Base-by-base conservation (phyloP, 2,888 invertebrate genomes). In the Acanthococcus lagerstroemiae region DNA sequence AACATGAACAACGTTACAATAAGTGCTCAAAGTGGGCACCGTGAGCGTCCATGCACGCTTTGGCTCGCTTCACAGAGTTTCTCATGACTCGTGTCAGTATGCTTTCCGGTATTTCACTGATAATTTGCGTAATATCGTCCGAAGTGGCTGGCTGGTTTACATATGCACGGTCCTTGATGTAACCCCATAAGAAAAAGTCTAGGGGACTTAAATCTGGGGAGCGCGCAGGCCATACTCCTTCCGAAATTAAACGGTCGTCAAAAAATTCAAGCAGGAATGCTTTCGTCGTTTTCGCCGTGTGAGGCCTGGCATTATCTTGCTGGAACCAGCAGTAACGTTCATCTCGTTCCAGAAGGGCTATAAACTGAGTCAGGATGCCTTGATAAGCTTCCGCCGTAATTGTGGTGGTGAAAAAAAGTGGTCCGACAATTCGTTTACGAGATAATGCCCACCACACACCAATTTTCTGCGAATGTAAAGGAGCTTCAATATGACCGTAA, bases 221-320 rank as follows among this genome's bases (percentile, higher is more conserved):
- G 19, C 55, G 44, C 12, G 50, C 27, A 25, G 66, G 37, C 56
- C 61, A 68, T 26, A 45, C 9, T 24, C 48, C 30, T 50, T 50
- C 44, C 15, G 65, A 67, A 48, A 65, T 65, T 19, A 67, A 4
- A 27, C 52, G 54, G 19, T 50, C 46, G 25, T 22, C 46, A 55
- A 67, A 67, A 56, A 57, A 57, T 7, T 48, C n/a, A 21, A 4
- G 17, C 4, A 65, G 46, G 17, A 65, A 65, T 50, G 19, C 19
- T 17, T 58, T 65, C 30, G 66, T 57, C 26, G 52, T 58, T 21
- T 25, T 50, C 21, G 65, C 55, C 37, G 52, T 63, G 44, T 67
- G 65, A 30, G 48, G 17, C 55, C 55, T 58, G 37, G 65, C 54
- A 22, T 60, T 27, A 52, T 67, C 65, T 44, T 67, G 67, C 54